Conservation (phyloP, 2,888 invertebrate genomes). For the Maniola hyperantus region DNA sequence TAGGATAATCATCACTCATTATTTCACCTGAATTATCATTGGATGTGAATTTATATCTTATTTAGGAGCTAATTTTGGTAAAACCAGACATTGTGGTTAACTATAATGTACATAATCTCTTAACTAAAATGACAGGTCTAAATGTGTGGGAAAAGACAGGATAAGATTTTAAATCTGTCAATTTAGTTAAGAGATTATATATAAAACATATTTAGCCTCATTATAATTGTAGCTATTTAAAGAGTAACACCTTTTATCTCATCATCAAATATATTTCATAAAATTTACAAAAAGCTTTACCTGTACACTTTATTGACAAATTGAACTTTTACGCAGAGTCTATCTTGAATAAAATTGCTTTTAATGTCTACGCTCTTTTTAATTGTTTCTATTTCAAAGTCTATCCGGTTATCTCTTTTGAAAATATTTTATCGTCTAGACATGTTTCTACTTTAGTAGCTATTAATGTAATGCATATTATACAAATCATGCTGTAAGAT, state of each 20-base stretch:
- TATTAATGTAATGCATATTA: conserved; percentile 48
- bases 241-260: conserved; percentile 22
- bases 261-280: conserved; percentile 30
- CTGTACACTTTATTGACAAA: conserved; percentile 36
- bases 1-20: conserved; percentile 46
- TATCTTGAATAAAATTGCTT: conserved; percentile 48
- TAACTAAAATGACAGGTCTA: no score
- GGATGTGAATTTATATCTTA: conserved; percentile 9
- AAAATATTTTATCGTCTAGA: conserved; percentile 70
- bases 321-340: conserved; percentile 48
- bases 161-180: no score
- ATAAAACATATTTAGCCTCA: not conserved
- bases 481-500: conserved; percentile 64
- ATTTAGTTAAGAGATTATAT: no score
- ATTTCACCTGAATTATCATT: conserved; percentile 21
- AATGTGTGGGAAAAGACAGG: no score
- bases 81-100: conserved; percentile 20
- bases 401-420: conserved; percentile 74
- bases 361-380: conserved; percentile 40
- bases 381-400: conserved; percentile 69
- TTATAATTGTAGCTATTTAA: conserved; percentile 25
- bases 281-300: conserved; percentile 42
- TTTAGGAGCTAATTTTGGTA: conserved; percentile 1
- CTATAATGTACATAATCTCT: no score
- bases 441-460: conserved; percentile 62